Base-by-base conservation (phyloP, 2,888 invertebrate species). In the Mylabris sibirica region DNA sequence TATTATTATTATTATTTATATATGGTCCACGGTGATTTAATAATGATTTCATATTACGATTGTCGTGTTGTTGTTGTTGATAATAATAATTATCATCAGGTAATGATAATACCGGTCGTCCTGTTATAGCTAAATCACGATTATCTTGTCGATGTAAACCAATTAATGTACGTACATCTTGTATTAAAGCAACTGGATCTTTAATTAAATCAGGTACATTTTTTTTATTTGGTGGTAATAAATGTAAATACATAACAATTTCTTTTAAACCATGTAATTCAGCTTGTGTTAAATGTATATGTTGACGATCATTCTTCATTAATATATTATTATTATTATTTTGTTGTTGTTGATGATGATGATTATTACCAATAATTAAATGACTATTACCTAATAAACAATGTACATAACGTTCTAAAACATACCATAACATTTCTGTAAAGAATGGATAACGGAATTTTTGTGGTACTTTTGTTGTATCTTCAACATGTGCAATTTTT, bases 401-500 rank as follows among this genome's bases (percentile, higher is more conserved):
- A 76, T 91, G 91, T 41, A 98, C 95, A 85, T 98, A 98, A 57
- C 96, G 90, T 78, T 97, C 97, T 75, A 98, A 86, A 53, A 98
- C 97, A 86, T 98, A 99, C 98, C 99, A 99, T 69, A 97, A 87
- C 93, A 99, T 97, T 87, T 99, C 98, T 14, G 96, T 96, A 86
- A 97, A 99, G 87, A 98, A 98, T 0, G 99, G 99, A 84, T 98
- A 99, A 0, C 99, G 92, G 86, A 98, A 99, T 87, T 98, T 98
- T 79, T 95, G 94, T 0, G 98, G 97, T 80, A 93, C 94, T 88
- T 97, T 96, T 14, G 98, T 98, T 59, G 91, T 90, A 82, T 97
- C 97, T 86, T 99, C 99, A 3, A 98, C 95, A 84, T 95, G 95
- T 0, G 96, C 96, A n/a, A 97, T 96, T 84, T 95, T 92, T 63